Evolutionary conservation across 1,140 invertebrate species (phyloP).

Genomic region (Tribolium madens): DNA sequence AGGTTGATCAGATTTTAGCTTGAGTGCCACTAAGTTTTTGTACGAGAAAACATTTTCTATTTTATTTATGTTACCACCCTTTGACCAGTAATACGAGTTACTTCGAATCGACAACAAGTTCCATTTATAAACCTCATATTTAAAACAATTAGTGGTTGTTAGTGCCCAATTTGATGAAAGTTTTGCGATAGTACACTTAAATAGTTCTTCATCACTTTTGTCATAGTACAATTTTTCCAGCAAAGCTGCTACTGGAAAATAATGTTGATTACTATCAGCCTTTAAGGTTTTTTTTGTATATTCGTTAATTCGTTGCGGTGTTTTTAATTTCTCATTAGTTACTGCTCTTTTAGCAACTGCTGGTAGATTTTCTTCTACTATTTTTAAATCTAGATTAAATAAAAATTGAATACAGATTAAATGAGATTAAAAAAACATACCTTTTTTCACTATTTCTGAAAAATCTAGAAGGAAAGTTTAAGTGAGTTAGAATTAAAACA

Average conservation of each 20-base stretch:
- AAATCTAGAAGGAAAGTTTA: too few relatives aligned
- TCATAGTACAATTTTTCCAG: constrained; percentile 13
- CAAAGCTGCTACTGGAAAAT: constrained; percentile 10
- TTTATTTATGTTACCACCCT: not conserved
- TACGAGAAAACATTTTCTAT: not conserved
- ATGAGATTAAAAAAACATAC: too few relatives aligned
- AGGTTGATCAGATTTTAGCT: not conserved
- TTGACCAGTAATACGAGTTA: constrained; percentile 2
- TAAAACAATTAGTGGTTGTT: not conserved
- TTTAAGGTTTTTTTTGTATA: too few relatives aligned
- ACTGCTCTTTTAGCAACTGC: too few relatives aligned
- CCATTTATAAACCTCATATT: not conserved
- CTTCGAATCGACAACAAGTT: not conserved
- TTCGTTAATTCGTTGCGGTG: too few relatives aligned
- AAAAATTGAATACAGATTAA: too few relatives aligned
- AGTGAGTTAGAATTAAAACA: too few relatives aligned
- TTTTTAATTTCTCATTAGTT: too few relatives aligned
- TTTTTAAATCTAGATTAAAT: too few relatives aligned
- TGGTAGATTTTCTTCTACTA: too few relatives aligned
- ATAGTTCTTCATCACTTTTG: not conserved
- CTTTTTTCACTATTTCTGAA: too few relatives aligned
- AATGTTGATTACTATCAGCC: not conserved
- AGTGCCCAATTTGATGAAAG: constrained; percentile 5
- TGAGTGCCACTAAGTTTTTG: not conserved
- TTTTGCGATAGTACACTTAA: not conserved